phyloP scores from a whole-genome alignment of 1,140 invertebrate genomes.

The Drosophila dunni region DNA sequence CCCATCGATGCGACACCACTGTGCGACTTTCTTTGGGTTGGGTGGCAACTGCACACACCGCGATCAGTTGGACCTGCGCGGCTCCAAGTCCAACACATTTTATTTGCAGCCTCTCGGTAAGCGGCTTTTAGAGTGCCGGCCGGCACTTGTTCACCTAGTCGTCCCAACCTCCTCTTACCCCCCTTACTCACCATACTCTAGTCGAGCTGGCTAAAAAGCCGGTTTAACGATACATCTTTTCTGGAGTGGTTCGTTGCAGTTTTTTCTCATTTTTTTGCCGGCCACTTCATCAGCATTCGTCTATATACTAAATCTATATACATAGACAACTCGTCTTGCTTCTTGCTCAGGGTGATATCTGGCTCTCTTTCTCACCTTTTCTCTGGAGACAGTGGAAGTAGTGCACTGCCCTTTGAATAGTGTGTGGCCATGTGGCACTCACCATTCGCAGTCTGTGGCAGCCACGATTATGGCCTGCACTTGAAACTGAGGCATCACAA shows the following conservation, averaged over 20 bases:
- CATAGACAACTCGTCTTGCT: conserved; percentile 21
- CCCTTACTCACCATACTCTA: neutral
- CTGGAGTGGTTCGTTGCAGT: conserved; percentile 62
- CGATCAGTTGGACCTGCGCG: neutral
- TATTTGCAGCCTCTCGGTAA: conserved; percentile 21
- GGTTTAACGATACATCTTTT: conserved; percentile 58
- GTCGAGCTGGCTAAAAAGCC: conserved; percentile 51
- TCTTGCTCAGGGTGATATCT: conserved; percentile 22
- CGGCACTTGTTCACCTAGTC: conserved; percentile 54
- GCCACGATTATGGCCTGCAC: conserved; percentile 26
- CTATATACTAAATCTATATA: conserved; percentile 30
- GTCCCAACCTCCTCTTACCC: neutral
- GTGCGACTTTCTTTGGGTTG: conserved; percentile 62
- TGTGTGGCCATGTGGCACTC: conserved; percentile 40
- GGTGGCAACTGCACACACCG: conserved; percentile 33
- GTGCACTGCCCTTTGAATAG: conserved; percentile 45
- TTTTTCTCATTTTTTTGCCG: conserved; percentile 56
- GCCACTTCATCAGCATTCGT: conserved; percentile 52
- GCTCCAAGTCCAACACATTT: conserved; percentile 35
- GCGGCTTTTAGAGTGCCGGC: conserved; percentile 19
- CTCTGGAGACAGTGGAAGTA: neutral
- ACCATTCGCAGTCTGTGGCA: conserved; percentile 5
- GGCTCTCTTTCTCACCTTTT: neutral
- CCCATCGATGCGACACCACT: conserved; percentile 41
- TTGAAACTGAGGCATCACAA: conserved; percentile 23